Evolutionary conservation across 2,888 invertebrate species (phyloP).

Genomic region (Callimorpha dominula): DNA sequence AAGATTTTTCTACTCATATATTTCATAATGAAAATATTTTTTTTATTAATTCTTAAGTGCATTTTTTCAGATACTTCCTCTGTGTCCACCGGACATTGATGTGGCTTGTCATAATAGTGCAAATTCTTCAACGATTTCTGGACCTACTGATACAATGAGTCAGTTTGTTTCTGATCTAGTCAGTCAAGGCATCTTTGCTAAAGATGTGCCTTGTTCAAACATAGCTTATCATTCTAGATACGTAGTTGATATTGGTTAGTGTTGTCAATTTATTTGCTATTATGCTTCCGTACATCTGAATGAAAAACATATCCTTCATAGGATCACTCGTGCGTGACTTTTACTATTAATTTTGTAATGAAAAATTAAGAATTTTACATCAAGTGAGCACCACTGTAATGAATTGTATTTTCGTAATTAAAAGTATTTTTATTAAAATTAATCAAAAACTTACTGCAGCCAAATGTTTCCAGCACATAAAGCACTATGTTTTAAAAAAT

Average conservation of each 20-base stretch:
- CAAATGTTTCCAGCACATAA: too few relatives aligned
- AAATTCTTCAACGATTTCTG: conserved; percentile 91
- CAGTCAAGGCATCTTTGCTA: conserved; percentile 50
- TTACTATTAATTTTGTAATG: too few relatives aligned
- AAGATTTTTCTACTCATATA: conserved; percentile 18
- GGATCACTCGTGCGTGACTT: too few relatives aligned
- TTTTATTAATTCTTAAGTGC: too few relatives aligned
- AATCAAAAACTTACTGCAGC: too few relatives aligned
- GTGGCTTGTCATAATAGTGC: conserved; percentile 92
- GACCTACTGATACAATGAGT: conserved; percentile 86
- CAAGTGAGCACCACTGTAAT: too few relatives aligned
- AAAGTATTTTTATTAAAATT: too few relatives aligned
- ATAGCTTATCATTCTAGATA: conserved; percentile 94
- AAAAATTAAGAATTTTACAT: too few relatives aligned
- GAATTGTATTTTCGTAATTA: too few relatives aligned
- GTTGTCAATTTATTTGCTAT: neutral
- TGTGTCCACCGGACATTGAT: conserved; percentile 81
- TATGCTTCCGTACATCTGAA: too few relatives aligned
- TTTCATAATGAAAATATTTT: neutral
- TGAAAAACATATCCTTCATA: too few relatives aligned
- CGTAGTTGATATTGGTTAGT: conserved; percentile 88
- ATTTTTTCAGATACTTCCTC: conserved; percentile 66
- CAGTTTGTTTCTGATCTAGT: conserved; percentile 79
- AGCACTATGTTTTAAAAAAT: too few relatives aligned
- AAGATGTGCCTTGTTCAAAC: conserved; percentile 86